Evolutionary conservation across 1,140 invertebrate genomes (phyloP), one percentile per base, ranked within the genome.

Genomic region (Rhizoglyphus robini): DNA sequence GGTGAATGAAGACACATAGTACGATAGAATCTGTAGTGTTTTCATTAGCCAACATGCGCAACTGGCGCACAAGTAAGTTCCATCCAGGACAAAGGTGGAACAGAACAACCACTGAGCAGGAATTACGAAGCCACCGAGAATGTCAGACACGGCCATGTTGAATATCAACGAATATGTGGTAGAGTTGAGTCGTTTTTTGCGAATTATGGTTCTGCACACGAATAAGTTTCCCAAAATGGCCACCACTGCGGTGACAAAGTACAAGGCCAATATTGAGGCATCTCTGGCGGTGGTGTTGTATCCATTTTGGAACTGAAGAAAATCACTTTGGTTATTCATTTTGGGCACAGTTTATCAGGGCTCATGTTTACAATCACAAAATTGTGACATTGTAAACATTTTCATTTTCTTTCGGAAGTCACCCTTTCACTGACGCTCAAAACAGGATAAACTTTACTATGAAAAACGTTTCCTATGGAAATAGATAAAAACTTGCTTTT

Each of bases 141-240:
- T 54, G 73, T 92, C 88, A 25, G 87, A 87, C 8, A 90, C 76
- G 0, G 89, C 87, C 63, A 92, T 76, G 74, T 90, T 91, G 67
- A 84, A 83, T 67, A 91, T 90, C 72, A 90, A 89, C 71, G 85
- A 87, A 71, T 91, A 91, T 1, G 88, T 91, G 0, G 90, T 86
- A 0, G 87, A 75, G 47, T 74, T 73, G 38, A 77, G 69, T 36
- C 71, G 58, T 25, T 71, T 41, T 34, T 72, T 75, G 61, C 71
- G 64, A 3, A 73, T 66, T 0, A 77, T 72, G 18, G 76, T 70
- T 65, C 74, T 67, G 58, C 71, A 72, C 5, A 74, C 71, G 11
- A 74, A 62, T 3, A 70, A 30, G 48, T 75, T 75, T 4, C 74
- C 74, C 61, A 79, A 75, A 5, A 79, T 60, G 3, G 73, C n/a